A percentile compares a stretch with the other conserved stretches of the same genome.
These are phyloP conservation scores for Margaritifera margaritifera DNA, from an alignment of 2,888 invertebrate genomes.

Conservation along the genomic window DNA sequence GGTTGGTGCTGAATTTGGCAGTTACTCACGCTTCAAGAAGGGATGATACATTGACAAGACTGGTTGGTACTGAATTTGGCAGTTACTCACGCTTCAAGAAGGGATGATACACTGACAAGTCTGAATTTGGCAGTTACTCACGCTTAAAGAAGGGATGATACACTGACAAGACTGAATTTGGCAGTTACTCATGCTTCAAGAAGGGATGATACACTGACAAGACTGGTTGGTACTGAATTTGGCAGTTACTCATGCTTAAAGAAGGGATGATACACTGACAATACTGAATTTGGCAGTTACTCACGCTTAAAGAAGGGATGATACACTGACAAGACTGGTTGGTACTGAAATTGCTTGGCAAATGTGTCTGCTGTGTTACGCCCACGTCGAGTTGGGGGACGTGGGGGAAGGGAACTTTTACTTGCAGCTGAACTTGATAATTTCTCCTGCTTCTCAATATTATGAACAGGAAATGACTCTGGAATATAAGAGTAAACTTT, in stretches of 20 bases:
- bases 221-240: slow-evolving; percentile 40
- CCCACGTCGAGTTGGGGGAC: slow-evolving; percentile 79
- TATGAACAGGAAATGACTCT: slow-evolving; percentile 79
- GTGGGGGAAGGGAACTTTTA: slow-evolving; percentile 52
- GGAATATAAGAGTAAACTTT: too few relatives aligned
- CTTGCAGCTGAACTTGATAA: slow-evolving; percentile 72
- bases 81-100: too few relatives aligned
- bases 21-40: too few relatives aligned
- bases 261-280: neutral
- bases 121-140: too few relatives aligned
- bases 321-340: slow-evolving; percentile 61
- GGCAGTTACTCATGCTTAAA: neutral
- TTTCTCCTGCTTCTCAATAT: slow-evolving; percentile 91
- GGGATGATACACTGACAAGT: too few relatives aligned
- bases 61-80: too few relatives aligned
- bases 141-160: neutral
- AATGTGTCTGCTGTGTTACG: slow-evolving; percentile 43
- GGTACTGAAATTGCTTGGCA: slow-evolving; percentile 36
- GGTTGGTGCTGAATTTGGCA: too few relatives aligned
- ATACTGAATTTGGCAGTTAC: slow-evolving; percentile 9
- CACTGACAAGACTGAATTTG: neutral
- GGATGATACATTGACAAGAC: too few relatives aligned
- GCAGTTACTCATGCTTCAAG: neutral
- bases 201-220: neutral
- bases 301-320: slow-evolving; percentile 68